A percentile compares a stretch with the other conserved stretches of the same genome.
Conservation (phyloP, 2,113 vertebrate species). For the Arothron firmamentum region DNA sequence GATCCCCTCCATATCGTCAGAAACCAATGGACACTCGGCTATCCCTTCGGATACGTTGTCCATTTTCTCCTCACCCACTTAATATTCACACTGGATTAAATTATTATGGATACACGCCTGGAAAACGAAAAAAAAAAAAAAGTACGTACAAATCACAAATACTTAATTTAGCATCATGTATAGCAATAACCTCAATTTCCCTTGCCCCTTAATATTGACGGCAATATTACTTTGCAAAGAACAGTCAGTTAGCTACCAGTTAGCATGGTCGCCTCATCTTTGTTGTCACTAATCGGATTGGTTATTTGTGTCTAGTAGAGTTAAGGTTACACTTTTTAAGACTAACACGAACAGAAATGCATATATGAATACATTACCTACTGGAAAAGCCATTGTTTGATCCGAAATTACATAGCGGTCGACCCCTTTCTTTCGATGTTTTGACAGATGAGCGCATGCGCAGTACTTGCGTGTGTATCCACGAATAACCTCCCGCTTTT, state of each 20-base stretch:
- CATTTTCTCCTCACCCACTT: constrained; percentile 20
- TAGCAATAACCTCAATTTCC: background rate
- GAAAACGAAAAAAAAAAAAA: background rate
- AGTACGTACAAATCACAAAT: no score
- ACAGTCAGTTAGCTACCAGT: constrained; percentile 26
- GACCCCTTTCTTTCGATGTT: constrained; percentile 23
- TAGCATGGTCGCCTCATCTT: constrained; percentile 36
- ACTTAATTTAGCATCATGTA: no score
- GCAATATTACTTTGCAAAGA: background rate
- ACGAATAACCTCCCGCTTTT: constrained; percentile 5
- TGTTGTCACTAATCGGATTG: background rate
- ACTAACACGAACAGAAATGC: background rate
- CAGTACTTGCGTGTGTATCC: background rate
- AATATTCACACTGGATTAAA: constrained; percentile 7
- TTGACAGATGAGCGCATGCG: constrained; percentile 40
- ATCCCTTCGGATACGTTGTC: constrained; percentile 64
- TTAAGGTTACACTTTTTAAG: background rate
- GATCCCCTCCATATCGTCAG: constrained; percentile 81
- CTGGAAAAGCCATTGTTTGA: constrained; percentile 17
- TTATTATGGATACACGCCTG: constrained; percentile 8
- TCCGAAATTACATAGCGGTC: background rate
- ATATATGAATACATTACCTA: constrained; percentile 1
- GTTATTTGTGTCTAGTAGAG: no score
- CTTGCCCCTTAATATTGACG: background rate
- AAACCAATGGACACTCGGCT: constrained; percentile 69